Evolutionary conservation across 2,113 vertebrate species (phyloP).

Genomic region (Ceyx melanurus): DNA sequence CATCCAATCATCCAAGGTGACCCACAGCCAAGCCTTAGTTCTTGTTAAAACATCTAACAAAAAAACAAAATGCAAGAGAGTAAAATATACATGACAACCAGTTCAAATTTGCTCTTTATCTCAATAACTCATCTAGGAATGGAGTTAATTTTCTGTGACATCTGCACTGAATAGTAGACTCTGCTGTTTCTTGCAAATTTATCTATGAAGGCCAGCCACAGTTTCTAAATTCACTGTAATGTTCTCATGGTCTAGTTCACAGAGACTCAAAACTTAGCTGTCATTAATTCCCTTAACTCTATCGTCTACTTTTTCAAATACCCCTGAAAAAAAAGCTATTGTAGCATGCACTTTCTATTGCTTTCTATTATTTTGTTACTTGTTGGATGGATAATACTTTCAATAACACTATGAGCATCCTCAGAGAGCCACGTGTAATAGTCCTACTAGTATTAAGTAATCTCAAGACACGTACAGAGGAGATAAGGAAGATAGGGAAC

Average conservation of each 20-base stretch:
- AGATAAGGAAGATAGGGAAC: neutral
- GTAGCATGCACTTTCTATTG: neutral
- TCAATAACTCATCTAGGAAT: neutral
- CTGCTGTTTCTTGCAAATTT: neutral
- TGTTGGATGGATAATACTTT: neutral
- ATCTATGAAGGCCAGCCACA: neutral
- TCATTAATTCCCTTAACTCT: neutral
- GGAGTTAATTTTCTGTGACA: neutral
- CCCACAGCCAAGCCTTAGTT: neutral
- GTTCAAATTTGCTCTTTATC: neutral
- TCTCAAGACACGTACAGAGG: neutral
- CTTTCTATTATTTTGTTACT: neutral
- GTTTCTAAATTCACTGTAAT: neutral
- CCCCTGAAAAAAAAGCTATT: neutral
- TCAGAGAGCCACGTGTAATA: neutral
- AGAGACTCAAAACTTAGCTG: neutral
- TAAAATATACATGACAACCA: neutral
- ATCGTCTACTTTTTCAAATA: neutral
- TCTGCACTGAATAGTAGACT: neutral
- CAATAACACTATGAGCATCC: neutral
- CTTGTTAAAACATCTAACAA: neutral
- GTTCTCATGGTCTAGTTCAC: neutral
- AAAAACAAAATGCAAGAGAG: neutral
- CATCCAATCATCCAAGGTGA: conserved; percentile 23
- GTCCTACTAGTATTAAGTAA: neutral